These are phyloP conservation scores for Griposia aprilina DNA, from an alignment of 2,888 invertebrate genomes.

Conservation along the genomic window DNA sequence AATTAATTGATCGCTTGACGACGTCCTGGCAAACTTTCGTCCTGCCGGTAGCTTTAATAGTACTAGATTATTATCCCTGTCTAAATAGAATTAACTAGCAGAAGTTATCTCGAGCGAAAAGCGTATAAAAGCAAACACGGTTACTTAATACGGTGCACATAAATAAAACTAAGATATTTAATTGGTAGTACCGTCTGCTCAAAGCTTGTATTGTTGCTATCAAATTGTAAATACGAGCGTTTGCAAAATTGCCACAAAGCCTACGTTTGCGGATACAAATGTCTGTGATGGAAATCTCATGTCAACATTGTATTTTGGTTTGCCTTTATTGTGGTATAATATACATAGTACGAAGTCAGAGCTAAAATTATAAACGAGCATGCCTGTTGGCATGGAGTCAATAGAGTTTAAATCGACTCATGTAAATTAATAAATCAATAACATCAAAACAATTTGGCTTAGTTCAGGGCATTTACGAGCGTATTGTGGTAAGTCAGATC, in stretches of 20 bases:
- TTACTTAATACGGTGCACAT: conserved; percentile 74
- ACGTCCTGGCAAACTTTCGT: conserved; percentile 30
- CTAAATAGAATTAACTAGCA: conserved; percentile 72
- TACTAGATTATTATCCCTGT: conserved; percentile 64
- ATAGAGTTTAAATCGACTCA: conserved; percentile 3
- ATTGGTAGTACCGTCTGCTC: conserved; percentile 74
- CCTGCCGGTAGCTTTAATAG: conserved; percentile 48
- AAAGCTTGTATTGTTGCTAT: conserved; percentile 67
- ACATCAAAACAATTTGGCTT: background rate
- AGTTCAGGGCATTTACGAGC: conserved; percentile 20
- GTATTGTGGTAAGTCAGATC: conserved; percentile 65
- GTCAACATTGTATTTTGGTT: conserved; percentile 68
- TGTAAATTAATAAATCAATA: background rate
- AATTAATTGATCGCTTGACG: conserved; percentile 39
- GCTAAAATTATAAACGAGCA: conserved; percentile 38
- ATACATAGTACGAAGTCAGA: conserved; percentile 58
- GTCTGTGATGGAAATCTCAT: conserved; percentile 64
- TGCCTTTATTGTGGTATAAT: conserved; percentile 61
- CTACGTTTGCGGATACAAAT: conserved; percentile 48
- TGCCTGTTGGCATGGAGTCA: background rate
- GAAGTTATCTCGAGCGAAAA: conserved; percentile 69
- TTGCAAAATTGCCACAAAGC: conserved; percentile 64
- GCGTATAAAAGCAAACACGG: conserved; percentile 74
- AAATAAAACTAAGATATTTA: conserved; percentile 78
- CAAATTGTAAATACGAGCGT: conserved; percentile 63